Conservation (phyloP, 2,888 invertebrate species). For the Adineta ricciae region DNA sequence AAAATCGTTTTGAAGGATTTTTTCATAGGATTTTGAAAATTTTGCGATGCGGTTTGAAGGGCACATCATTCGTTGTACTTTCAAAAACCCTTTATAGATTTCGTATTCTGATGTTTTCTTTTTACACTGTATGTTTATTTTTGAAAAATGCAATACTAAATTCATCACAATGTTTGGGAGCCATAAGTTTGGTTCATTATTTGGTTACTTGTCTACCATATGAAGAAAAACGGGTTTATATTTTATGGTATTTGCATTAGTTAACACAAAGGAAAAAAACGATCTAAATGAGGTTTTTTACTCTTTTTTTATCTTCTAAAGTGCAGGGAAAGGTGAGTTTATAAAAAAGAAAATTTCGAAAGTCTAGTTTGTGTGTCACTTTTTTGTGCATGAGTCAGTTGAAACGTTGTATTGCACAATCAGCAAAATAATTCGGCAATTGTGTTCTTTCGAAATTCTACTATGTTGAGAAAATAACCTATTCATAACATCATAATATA, state of each 20-base stretch:
- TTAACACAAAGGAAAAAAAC: not conserved
- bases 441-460: slow-evolving; percentile 2
- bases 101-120: no score
- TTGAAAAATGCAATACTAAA: not conserved
- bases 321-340: slow-evolving; percentile 13
- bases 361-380: not conserved
- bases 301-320: not conserved
- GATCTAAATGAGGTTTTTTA: not conserved
- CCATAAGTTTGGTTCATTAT: not conserved
- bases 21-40: no score
- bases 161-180: not conserved
- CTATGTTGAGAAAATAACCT: no score
- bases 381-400: slow-evolving; percentile 14
- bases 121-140: no score
- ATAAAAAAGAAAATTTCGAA: slow-evolving; percentile 14
- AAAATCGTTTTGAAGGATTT: no score
- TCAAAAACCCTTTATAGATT: no score
- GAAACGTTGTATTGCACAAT: not conserved
- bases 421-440: not conserved
- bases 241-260: not conserved
- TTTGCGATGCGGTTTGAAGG: no score
- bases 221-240: no score
- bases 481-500: no score
- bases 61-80: no score
- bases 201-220: not conserved